Conservation (phyloP, 2,113 vertebrate species). For the Clarias magur region DNA sequence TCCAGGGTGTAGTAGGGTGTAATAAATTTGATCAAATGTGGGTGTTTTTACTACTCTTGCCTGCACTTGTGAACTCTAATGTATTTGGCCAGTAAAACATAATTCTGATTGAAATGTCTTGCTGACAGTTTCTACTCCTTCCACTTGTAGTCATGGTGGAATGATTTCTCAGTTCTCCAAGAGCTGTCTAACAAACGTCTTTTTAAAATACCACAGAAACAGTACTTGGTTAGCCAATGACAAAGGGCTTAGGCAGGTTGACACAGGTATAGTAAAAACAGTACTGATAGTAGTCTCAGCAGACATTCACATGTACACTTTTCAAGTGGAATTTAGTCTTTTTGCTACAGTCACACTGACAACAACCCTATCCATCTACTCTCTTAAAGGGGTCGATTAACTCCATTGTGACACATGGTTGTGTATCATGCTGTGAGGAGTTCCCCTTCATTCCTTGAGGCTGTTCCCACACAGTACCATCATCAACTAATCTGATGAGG, state of each 20-base stretch:
- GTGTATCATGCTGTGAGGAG: constrained; percentile 1
- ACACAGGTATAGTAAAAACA: background rate
- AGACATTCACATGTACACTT: background rate
- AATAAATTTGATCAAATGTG: background rate
- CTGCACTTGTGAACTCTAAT: background rate
- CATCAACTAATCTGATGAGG: constrained; percentile 8
- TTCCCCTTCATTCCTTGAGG: background rate
- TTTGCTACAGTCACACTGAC: constrained; percentile 20
- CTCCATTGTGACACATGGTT: background rate
- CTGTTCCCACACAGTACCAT: constrained; percentile 2
- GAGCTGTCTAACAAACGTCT: background rate
- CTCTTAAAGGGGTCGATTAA: background rate
- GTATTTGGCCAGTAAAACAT: background rate
- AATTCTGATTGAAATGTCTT: background rate
- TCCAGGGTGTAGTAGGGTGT: background rate
- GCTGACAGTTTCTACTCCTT: background rate
- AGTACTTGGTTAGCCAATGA: background rate
- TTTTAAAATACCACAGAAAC: background rate
- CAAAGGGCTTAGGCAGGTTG: background rate
- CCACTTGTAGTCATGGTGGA: background rate
- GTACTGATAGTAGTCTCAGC: background rate
- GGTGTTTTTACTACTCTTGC: background rate
- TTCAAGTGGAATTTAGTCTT: background rate
- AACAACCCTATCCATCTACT: background rate
- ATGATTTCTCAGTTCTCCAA: background rate